phyloP scores from a whole-genome alignment of 2,113 vertebrate genomes.

The Euleptes europaea region DNA sequence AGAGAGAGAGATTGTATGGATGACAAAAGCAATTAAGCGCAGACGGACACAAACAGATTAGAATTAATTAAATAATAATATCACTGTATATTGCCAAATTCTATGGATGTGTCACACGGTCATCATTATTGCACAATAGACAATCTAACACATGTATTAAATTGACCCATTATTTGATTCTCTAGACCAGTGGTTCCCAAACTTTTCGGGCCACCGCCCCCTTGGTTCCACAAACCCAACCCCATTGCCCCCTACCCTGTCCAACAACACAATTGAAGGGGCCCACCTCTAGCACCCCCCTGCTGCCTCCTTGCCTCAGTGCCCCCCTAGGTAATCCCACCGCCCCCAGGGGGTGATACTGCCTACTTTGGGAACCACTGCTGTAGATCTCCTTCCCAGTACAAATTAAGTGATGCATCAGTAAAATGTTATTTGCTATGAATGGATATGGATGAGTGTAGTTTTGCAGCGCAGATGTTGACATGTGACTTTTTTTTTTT shows the following conservation, averaged over 20 bases:
- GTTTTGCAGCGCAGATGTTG: not conserved
- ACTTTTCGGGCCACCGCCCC: too few species aligned
- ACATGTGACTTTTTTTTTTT: not conserved
- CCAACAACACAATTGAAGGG: too few species aligned
- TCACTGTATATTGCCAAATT: not conserved
- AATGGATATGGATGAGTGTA: not conserved
- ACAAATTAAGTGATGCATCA: not conserved
- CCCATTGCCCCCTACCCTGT: too few species aligned
- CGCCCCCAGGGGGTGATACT: too few species aligned
- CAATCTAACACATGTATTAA: not conserved
- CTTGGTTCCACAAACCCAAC: too few species aligned
- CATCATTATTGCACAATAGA: not conserved
- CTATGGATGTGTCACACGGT: not conserved
- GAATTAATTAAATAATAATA: not conserved
- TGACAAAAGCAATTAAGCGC: not conserved
- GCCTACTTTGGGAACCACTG: too few species aligned
- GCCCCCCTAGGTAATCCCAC: too few species aligned
- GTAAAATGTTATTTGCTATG: not conserved
- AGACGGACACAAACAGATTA: not conserved
- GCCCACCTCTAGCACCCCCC: too few species aligned
- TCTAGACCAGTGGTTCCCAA: too few species aligned
- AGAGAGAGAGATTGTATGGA: not conserved
- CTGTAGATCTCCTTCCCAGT: too few species aligned
- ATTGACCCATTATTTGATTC: not conserved
- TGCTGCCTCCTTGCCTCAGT: too few species aligned